Conservation (phyloP, 2,888 invertebrate species). For the Lasius fuliginosus region DNA sequence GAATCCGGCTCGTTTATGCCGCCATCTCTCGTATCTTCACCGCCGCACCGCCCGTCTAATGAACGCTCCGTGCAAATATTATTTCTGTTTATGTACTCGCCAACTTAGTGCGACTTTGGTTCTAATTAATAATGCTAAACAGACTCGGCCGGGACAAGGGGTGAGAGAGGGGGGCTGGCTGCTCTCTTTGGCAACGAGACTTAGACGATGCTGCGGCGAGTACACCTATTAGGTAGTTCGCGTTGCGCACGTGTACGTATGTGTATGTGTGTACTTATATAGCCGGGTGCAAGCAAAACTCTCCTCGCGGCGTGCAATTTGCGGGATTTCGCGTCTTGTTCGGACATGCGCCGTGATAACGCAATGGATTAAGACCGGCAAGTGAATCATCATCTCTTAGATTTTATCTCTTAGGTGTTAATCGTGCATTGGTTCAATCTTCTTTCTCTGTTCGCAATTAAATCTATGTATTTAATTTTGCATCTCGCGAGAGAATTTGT, state of each 20-base stretch:
- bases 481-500: not conserved
- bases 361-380: not conserved
- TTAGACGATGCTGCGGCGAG: conserved; percentile 34
- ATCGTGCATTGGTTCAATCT: not conserved
- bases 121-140: conserved; percentile 86
- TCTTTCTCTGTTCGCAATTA: not conserved
- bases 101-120: conserved; percentile 85
- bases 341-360: not conserved
- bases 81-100: conserved; percentile 85
- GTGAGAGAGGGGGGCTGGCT: conserved; percentile 5
- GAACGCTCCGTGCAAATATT: conserved; percentile 85
- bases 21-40: conserved; percentile 74
- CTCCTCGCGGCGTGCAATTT: conserved; percentile 25
- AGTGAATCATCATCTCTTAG: not conserved
- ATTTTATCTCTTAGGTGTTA: not conserved
- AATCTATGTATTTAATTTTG: not conserved
- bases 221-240: conserved; percentile 48
- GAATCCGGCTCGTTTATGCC: conserved; percentile 84
- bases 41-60: conserved; percentile 81
- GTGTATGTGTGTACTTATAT: not conserved
- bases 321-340: conserved; percentile 17
- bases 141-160: conserved; percentile 62
- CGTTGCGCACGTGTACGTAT: conserved; percentile 20
- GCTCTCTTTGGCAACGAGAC: conserved; percentile 35
- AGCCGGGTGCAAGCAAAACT: conserved; percentile 8